Percentiles rank a stretch among this genome's conserved stretches.
Evolutionary conservation across 2,797 vertebrate species (phyloP).

Genomic region (Tapera naevia): DNA sequence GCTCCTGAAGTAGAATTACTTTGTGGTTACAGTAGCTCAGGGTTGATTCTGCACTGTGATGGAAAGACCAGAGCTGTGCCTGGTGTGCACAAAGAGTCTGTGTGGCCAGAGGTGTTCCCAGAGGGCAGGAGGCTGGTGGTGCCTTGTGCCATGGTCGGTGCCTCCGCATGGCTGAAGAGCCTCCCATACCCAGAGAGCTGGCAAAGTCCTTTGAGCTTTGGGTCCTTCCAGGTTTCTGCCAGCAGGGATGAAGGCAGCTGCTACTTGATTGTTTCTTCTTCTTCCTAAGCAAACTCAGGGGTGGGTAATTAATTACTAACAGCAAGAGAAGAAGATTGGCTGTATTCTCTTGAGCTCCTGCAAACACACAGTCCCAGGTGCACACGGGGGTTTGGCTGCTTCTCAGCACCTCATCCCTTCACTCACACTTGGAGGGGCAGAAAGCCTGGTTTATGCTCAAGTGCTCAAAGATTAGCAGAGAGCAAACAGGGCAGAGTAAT

Average conservation of each 20-base stretch:
- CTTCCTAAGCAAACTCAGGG: neutral
- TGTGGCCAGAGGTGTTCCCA: fast-evolving
- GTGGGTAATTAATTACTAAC: neutral
- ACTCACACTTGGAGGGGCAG: neutral
- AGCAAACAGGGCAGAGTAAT: neutral
- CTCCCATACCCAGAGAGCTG: neutral
- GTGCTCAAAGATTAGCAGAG: neutral
- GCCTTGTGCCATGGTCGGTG: neutral
- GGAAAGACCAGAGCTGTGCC: neutral
- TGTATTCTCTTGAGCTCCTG: neutral
- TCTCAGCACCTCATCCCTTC: neutral
- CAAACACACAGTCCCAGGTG: fast-evolving
- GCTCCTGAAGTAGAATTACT: neutral
- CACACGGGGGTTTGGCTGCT: neutral
- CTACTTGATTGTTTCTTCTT: neutral
- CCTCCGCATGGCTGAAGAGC: fast-evolving
- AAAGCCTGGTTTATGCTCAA: fast-evolving
- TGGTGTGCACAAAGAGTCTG: fast-evolving
- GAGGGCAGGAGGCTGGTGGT: neutral
- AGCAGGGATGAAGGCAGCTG: neutral
- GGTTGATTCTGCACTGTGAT: neutral
- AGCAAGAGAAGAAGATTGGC: neutral
- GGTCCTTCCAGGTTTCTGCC: neutral
- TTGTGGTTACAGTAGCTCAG: neutral
- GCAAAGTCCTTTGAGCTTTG: fast-evolving